phyloP scores from a whole-genome alignment of 2,113 vertebrate species.

The Hemiscyllium ocellatum region DNA sequence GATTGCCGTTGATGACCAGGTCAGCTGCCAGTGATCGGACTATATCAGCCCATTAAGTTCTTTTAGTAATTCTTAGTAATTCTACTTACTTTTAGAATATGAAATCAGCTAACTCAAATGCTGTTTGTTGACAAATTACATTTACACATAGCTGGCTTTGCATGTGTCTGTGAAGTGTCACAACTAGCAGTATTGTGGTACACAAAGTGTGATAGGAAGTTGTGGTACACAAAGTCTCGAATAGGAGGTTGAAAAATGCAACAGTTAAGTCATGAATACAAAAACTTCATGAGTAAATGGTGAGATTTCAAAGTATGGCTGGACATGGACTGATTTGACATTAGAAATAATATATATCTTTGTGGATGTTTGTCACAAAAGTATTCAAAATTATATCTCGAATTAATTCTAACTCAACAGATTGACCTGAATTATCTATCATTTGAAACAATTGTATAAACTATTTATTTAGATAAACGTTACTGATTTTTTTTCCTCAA shows the following conservation, averaged over 20 bases:
- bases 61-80: not conserved
- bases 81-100: not conserved
- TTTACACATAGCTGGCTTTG: not conserved
- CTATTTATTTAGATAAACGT: not conserved
- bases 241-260: not conserved
- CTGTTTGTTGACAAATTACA: not conserved
- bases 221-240: not conserved
- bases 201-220: not conserved
- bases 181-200: not conserved
- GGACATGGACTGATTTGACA: not conserved
- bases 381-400: not conserved
- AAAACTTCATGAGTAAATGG: not conserved
- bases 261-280: not conserved
- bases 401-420: not conserved
- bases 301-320: not conserved
- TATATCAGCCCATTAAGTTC: not conserved
- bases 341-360: not conserved
- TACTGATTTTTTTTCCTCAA: not conserved
- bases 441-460: not conserved
- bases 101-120: not conserved
- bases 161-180: not conserved
- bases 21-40: not conserved
- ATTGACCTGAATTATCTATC: not conserved
- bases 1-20: not conserved
- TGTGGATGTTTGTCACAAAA: not conserved